phyloP scores from a whole-genome alignment of 2,888 invertebrate species.

The Peribatodes rhomboidaria region DNA sequence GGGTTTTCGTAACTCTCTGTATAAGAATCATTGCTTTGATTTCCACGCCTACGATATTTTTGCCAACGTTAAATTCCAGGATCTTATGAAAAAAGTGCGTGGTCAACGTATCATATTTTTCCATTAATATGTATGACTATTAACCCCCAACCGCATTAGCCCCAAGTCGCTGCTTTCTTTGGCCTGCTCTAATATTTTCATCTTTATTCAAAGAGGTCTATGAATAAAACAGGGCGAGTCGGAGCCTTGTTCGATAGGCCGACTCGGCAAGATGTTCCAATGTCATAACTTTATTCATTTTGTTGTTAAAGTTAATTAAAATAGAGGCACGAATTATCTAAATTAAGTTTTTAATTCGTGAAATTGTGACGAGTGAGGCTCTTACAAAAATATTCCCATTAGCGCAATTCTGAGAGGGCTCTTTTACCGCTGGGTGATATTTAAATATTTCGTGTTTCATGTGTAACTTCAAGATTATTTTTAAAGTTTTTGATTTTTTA shows the following conservation, averaged over 20 bases:
- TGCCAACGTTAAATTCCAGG: slow-evolving; percentile 22
- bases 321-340: slow-evolving; percentile 50
- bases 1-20: too few species aligned
- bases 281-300: slow-evolving; percentile 73
- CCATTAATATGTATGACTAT: slow-evolving; percentile 82
- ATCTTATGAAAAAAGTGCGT: slow-evolving; percentile 41
- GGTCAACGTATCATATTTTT: slow-evolving; percentile 66
- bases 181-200: slow-evolving; percentile 82
- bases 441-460: slow-evolving; percentile 14
- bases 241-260: slow-evolving; percentile 44
- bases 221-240: slow-evolving; percentile 80
- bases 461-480: slow-evolving; percentile 1
- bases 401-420: slow-evolving; percentile 7
- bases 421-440: slow-evolving; percentile 13
- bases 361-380: slow-evolving; percentile 8
- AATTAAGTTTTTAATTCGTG: slow-evolving; percentile 13
- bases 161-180: slow-evolving; percentile 70
- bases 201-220: slow-evolving; percentile 84
- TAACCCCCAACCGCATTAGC: slow-evolving; percentile 76
- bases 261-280: slow-evolving; percentile 68
- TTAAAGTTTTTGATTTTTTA: background rate
- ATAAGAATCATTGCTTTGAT: slow-evolving; percentile 11
- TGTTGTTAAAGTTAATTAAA: slow-evolving; percentile 74
- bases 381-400: slow-evolving; percentile 18
- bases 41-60: slow-evolving; percentile 2